Evolutionary conservation across 2,888 invertebrate species (phyloP).

Genomic region (Pammene aurita): DNA sequence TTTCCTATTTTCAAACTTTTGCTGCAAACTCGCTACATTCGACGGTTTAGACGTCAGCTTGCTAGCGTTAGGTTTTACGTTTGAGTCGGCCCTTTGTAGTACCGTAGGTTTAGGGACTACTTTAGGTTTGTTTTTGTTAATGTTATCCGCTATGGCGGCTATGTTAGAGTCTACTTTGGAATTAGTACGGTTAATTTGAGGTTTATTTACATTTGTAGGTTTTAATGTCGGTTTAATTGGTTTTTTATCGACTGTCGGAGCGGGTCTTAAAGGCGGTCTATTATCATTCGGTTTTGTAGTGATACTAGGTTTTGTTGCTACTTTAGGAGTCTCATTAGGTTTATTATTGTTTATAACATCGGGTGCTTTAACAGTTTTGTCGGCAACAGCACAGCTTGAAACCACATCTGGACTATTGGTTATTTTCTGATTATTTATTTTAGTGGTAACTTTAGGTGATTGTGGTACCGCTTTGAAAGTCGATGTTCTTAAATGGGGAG

Average conservation of each 20-base stretch:
- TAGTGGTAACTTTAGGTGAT: slow-evolving; percentile 68
- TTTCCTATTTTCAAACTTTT: slow-evolving; percentile 88
- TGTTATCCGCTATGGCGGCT: slow-evolving; percentile 75
- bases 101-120: slow-evolving; percentile 73
- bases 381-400: slow-evolving; percentile 86
- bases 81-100: slow-evolving; percentile 64
- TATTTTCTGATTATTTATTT: slow-evolving; percentile 60
- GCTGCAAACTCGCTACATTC: slow-evolving; percentile 90
- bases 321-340: slow-evolving; percentile 74
- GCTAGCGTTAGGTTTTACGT: slow-evolving; percentile 68
- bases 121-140: slow-evolving; percentile 79
- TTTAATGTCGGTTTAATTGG: slow-evolving; percentile 65
- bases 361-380: slow-evolving; percentile 83
- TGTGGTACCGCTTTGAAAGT: slow-evolving; percentile 72
- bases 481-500: slow-evolving; percentile 76
- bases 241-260: slow-evolving; percentile 72
- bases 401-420: slow-evolving; percentile 88
- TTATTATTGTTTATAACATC: slow-evolving; percentile 84
- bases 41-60: slow-evolving; percentile 84
- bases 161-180: slow-evolving; percentile 73
- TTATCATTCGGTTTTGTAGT: slow-evolving; percentile 71
- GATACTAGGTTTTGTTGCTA: slow-evolving; percentile 71
- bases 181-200: slow-evolving; percentile 59
- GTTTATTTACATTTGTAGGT: slow-evolving; percentile 60
- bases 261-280: slow-evolving; percentile 68